Base-by-base conservation (phyloP, 2,797 vertebrate genomes). In the Gila robusta region DNA sequence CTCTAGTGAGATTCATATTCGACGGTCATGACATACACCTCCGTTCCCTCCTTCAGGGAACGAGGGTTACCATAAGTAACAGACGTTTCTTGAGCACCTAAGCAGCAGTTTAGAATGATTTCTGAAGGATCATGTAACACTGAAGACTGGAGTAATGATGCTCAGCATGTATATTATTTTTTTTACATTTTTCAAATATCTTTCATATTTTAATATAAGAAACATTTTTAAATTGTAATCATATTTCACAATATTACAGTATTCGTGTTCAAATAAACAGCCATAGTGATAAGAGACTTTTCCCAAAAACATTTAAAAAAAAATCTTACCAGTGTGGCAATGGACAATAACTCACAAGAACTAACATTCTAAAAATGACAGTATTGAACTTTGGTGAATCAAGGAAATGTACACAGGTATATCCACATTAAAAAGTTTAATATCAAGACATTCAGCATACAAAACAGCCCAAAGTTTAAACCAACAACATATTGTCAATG, bases 401-500 rank as follows among this genome's bases (percentile, higher is more conserved):
- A 74, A 76, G 23, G 21, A 73, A 79, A 47, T 0, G 2, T 39
- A 81, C 32, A 86, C 14, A 23, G 2, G 17, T 5, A 73, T 1
- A 16, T 77, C n/a, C 87, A 86, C 67, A 71, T 82, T 70, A 89
- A 91, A 92, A 92, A 37, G 79, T 95, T 95, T 95, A 90, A 90
- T 90, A 94, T 94, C 94, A 94, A 95, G 92, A 94, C 93, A 94
- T 94, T 93, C 94, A 93, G 92, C 94, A 94, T 95, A 94, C 91
- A 96, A 96, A 95, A 95, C 91, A 94, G 93, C 88, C 91, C 89
- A 89, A 91, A 59, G 82, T 92, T 92, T 88, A 94, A 94, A 92
- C 93, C 91, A 93, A 88, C 88, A 91, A 93, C 86, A 90, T 90
- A 89, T 90, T 92, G 93, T 95, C 94, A 95, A 94, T 95, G 94